Evolutionary conservation across 2,888 invertebrate species (phyloP).

Genomic region (Microctonus aethiopoides): DNA sequence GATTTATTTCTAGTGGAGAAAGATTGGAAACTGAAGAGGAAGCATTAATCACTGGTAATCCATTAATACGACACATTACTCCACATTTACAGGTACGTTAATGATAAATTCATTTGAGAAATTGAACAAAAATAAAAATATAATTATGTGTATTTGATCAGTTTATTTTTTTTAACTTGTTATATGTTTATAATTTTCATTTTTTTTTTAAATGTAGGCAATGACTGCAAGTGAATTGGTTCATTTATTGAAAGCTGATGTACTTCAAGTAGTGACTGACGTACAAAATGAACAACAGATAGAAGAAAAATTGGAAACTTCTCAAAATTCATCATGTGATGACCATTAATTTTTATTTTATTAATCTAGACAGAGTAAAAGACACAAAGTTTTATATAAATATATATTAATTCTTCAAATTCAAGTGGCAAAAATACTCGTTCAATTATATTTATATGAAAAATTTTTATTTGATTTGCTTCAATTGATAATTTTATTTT

Average conservation of each 20-base stretch:
- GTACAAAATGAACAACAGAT: constrained; percentile 46
- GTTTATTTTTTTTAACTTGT: background rate
- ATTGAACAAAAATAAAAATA: constrained; percentile 21
- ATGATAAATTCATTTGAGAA: background rate
- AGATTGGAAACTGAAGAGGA: constrained; percentile 68
- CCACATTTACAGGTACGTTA: constrained; percentile 63
- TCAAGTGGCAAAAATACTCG: too few species aligned
- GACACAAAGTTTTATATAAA: too few species aligned
- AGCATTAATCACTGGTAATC: constrained; percentile 56
- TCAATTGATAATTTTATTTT: too few species aligned
- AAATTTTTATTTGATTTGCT: too few species aligned
- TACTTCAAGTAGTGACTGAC: constrained; percentile 59
- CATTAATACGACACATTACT: constrained; percentile 63
- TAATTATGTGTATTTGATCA: background rate
- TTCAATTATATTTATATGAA: too few species aligned
- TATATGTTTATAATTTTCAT: constrained; percentile 10
- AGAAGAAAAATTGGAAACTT: constrained; percentile 26
- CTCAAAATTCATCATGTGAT: background rate
- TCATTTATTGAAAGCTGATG: constrained; percentile 68
- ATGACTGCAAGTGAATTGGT: constrained; percentile 68
- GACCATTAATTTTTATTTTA: background rate
- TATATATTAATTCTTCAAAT: too few species aligned
- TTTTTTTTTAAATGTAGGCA: constrained; percentile 59
- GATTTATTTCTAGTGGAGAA: constrained; percentile 71
- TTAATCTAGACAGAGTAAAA: too few species aligned